Evolutionary conservation across 2,797 vertebrate species (phyloP).

Genomic region (Anguilla pacifica): DNA sequence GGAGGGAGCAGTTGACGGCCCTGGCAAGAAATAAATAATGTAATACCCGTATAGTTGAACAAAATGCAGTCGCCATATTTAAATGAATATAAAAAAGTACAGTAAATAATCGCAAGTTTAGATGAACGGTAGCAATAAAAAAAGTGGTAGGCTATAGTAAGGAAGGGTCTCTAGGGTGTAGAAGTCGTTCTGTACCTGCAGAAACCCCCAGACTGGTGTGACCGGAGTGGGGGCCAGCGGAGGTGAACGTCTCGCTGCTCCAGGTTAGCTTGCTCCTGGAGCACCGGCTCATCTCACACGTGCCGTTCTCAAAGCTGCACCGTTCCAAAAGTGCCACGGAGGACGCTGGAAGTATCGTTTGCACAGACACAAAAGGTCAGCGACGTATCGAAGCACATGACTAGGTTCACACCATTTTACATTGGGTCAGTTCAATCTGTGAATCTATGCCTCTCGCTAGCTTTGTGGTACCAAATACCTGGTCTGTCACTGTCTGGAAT

Average conservation of each 20-base stretch:
- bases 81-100: too few relatives aligned
- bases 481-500: background rate
- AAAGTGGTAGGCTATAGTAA: background rate
- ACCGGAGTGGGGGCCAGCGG: constrained; percentile 64
- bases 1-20: background rate
- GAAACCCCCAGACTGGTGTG: constrained; percentile 70
- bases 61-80: background rate
- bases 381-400: background rate
- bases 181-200: constrained; percentile 59
- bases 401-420: background rate
- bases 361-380: background rate
- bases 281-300: constrained; percentile 77
- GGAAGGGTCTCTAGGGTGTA: background rate
- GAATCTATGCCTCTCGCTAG: background rate
- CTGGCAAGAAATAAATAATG: background rate
- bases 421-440: background rate
- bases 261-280: constrained; percentile 66
- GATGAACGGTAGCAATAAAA: background rate
- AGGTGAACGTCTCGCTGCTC: constrained; percentile 57
- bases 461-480: background rate
- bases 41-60: background rate
- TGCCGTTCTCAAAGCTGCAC: constrained; percentile 76
- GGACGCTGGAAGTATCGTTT: constrained; percentile 56
- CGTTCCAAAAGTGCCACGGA: constrained; percentile 75
- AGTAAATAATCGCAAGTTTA: background rate